Conservation (phyloP, 2,797 vertebrate genomes). For the Pantherophis vulpinus region DNA sequence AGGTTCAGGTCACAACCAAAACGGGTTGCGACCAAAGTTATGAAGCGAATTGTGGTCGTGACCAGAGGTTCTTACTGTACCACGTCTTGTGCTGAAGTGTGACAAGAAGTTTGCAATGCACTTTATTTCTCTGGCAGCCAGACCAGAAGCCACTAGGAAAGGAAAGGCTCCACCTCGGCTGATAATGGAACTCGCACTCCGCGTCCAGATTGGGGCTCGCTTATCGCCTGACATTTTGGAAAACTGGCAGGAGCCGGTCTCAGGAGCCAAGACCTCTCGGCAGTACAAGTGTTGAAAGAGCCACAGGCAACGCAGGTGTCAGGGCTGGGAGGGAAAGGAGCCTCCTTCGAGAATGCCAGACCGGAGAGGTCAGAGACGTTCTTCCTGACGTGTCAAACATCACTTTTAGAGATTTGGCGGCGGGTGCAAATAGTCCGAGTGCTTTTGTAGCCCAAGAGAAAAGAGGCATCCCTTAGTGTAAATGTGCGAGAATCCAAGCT, state of each 20-base stretch:
- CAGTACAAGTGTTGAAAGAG: not conserved
- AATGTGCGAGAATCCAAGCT: not conserved
- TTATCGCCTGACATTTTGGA: not conserved
- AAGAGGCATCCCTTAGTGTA: not conserved
- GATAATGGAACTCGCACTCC: not conserved
- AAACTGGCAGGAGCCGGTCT: not conserved
- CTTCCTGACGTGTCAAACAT: not conserved
- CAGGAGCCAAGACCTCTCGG: not conserved
- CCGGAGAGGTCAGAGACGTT: not conserved
- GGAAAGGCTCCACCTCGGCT: no score
- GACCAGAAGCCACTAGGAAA: not conserved
- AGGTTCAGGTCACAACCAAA: no score
- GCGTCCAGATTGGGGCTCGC: fast-evolving
- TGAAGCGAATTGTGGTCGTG: no score
- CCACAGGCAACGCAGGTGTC: not conserved
- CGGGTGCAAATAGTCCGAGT: no score
- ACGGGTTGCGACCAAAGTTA: no score
- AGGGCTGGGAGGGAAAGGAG: no score
- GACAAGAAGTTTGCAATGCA: not conserved
- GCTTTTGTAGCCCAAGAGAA: not conserved
- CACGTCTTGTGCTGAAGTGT: not conserved
- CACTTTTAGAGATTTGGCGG: not conserved
- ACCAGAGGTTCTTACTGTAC: no score
- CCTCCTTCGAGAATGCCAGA: no score
- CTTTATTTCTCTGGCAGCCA: not conserved